Evolutionary conservation across 2,113 vertebrate genomes (phyloP).

Genomic region (Onychorhynchus coronatus): DNA sequence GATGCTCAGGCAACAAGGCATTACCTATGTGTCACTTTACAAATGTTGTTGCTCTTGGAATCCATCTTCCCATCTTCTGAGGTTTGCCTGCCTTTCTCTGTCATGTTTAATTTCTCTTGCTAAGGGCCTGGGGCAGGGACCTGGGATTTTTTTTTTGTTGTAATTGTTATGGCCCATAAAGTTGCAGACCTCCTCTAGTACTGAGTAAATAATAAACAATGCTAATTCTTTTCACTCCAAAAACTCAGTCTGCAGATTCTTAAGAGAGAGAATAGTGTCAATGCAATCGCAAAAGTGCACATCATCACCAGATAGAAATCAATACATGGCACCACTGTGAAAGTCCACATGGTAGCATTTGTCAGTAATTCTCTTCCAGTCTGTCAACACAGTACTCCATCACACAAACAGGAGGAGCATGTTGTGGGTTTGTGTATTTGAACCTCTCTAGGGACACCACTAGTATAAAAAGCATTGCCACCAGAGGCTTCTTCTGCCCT

Average conservation of each 20-base stretch:
- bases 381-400: constrained; percentile 44
- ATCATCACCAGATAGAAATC: constrained; percentile 58
- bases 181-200: background rate
- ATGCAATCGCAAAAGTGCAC: constrained; percentile 31
- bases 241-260: constrained; percentile 33
- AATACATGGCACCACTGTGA: constrained; percentile 26
- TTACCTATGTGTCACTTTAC: background rate
- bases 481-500: constrained; percentile 21
- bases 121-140: background rate
- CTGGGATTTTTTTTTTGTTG: background rate
- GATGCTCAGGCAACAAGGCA: background rate
- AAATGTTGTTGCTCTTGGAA: background rate
- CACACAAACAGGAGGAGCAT: constrained; percentile 40
- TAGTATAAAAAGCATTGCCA: constrained; percentile 47
- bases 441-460: constrained; percentile 36
- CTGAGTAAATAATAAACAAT: constrained; percentile 14
- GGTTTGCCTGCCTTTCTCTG: background rate
- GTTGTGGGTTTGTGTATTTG: constrained; percentile 42
- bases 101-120: background rate
- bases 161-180: background rate
- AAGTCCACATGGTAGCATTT: constrained; percentile 57
- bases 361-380: constrained; percentile 54
- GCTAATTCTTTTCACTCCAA: constrained; percentile 15
- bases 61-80: background rate
- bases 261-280: constrained; percentile 17